Base-by-base conservation (phyloP, 2,113 vertebrate genomes). In the Cariama cristata region DNA sequence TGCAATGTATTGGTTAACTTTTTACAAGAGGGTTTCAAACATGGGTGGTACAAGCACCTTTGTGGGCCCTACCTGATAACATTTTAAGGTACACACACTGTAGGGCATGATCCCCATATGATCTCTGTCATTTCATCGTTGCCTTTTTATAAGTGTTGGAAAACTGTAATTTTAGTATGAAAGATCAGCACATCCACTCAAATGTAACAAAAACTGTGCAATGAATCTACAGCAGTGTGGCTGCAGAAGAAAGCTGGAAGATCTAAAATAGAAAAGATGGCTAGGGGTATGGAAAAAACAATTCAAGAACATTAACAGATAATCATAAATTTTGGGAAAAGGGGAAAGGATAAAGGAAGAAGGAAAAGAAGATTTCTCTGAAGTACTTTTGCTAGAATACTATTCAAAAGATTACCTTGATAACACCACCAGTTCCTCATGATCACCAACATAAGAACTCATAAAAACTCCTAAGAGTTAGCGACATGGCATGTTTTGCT, bases 21-120 rank as follows among this genome's bases (percentile, higher is more conserved):
- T 90, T 56, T 38, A 53, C 33, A 66, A 74, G 79, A 79, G 8
- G 20, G 53, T 85, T 95, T 98, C 86, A 79, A 90, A 90, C 55
- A 73, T 18, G 35, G 45, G 14, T 68, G n/a, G 16, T 55, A 69
- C 27, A 74, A 85, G 15, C 42, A 92, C 49, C 50, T 87, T 47
- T 82, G 16, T 59, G 28, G 32, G 59, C 17, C 11, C n/a, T 40
- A 24, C 26, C 35, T 94, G 60, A 40, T 49, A 88, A 60, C 5
- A 55, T 33, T 64, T n/a, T 44, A 24, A 87, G 76, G 26, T 5
- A 6, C 13, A 40, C 0, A 1, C 8, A 9, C 17, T 19, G 11
- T 28, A 45, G 7, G 17, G 18, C 27, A 28, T 56, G 62, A 55
- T 58, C 2, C 3, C 32, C 0, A 0, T 13, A 30, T 40, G 10